phyloP scores from a whole-genome alignment of 2,113 vertebrate species.

The Tragelaphus strepsiceros region DNA sequence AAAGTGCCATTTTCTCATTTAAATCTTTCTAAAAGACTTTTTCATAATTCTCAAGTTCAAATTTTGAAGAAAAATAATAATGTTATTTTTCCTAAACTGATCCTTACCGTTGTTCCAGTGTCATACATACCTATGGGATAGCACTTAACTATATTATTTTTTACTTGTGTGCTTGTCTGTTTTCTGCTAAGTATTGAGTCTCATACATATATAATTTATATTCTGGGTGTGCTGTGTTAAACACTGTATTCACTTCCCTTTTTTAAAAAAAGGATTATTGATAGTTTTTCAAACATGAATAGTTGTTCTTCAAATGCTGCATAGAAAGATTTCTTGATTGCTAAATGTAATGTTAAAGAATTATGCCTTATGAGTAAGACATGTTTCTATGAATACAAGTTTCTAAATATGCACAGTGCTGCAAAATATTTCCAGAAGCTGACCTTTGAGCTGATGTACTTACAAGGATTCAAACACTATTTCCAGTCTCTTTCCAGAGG shows the following conservation, averaged over 20 bases:
- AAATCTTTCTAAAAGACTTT: neutral
- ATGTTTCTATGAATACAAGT: slow-evolving; percentile 30
- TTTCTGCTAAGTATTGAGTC: neutral
- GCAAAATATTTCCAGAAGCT: slow-evolving; percentile 35
- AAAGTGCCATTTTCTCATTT: neutral
- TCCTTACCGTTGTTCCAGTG: neutral
- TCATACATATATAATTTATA: neutral
- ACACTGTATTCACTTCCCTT: neutral
- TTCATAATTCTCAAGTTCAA: neutral
- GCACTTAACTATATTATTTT: neutral
- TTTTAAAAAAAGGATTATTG: neutral
- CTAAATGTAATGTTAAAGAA: slow-evolving; percentile 7
- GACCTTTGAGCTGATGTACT: slow-evolving; percentile 38
- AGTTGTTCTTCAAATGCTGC: neutral
- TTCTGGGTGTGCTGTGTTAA: neutral
- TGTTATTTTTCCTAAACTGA: neutral
- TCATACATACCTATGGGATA: neutral
- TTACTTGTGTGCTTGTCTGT: neutral
- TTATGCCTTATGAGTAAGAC: slow-evolving; percentile 22
- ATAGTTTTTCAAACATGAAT: neutral
- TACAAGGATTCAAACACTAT: neutral
- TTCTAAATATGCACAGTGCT: slow-evolving; percentile 19
- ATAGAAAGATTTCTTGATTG: neutral
- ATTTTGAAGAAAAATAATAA: neutral
- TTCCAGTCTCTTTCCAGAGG: slow-evolving; percentile 1